phyloP scores from a whole-genome alignment of 64 coral and sea anemone genomes.

The Porites lutea region DNA sequence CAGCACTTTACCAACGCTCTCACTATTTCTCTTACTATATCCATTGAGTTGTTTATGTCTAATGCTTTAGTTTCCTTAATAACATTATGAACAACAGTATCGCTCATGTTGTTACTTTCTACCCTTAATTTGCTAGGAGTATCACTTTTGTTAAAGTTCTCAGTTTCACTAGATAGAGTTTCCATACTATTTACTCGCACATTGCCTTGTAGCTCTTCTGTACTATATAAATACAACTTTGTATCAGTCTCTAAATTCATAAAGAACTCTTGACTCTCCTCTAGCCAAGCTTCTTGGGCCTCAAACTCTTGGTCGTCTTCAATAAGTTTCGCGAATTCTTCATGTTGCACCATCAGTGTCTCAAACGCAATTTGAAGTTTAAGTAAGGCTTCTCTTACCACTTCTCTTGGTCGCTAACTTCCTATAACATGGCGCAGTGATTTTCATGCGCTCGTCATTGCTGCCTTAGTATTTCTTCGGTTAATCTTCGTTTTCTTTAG shows the following conservation, averaged over 20 bases:
- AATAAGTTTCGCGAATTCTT: constrained; percentile 34
- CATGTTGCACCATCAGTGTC: constrained; percentile 9
- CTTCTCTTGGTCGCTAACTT: not conserved
- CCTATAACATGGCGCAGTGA: not conserved
- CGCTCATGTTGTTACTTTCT: no score
- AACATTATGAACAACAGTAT: no score
- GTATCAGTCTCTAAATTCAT: constrained; percentile 6
- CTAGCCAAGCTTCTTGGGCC: constrained; percentile 56
- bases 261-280: constrained; percentile 52
- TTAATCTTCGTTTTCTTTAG: constrained; percentile 14
- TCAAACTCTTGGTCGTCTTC: constrained; percentile 50
- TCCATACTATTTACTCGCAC: not conserved
- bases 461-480: constrained; percentile 18
- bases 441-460: constrained; percentile 24
- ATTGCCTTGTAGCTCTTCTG: constrained; percentile 1
- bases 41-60: no score
- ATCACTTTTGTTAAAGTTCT: not conserved
- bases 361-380: constrained; percentile 30
- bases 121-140: no score
- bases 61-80: no score
- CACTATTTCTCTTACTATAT: no score
- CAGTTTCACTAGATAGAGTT: not conserved
- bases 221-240: constrained; percentile 49
- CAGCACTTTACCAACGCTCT: no score
- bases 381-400: constrained; percentile 46